Base-by-base conservation (phyloP, 2,113 vertebrate genomes). In the Bos javanicus region DNA sequence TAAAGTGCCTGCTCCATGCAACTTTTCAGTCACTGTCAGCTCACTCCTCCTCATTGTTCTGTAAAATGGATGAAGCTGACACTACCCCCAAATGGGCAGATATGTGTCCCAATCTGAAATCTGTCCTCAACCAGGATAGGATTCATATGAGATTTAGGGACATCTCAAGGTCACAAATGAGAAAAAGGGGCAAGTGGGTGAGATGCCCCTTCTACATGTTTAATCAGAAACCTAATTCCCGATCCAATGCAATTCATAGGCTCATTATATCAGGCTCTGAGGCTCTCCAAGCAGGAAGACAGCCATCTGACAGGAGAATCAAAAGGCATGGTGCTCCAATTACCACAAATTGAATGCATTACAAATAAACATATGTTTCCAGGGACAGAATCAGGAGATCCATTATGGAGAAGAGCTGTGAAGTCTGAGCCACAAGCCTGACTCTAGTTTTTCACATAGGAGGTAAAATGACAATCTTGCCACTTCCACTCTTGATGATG, bases 401-500 rank as follows among this genome's bases (percentile, higher is more conserved):
- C 62, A 16, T 94, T 78, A 88, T 14, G 17, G 59, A 90, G 54
- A 74, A 83, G 85, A 92, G 60, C 46, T 88, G 57, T 25, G 71
- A 86, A 94, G 50, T 50, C n/a, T 76, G 48, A 96, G 57, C 92
- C 64, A 76, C 7, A 46, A 95, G 56, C 11, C 83, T 64, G 26
- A 83, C n/a, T 94, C 52, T 91, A 95, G 91, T 74, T 91, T 94
- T 97, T 96, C 43, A 91, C 86, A 97, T 13, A 83, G 56, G 46
- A 97, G 90, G 78, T 88, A 96, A 98, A 97, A 93, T 71, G 94
- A 95, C 57, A 92, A 56, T 85, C 87, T 94, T 39, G 30, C 89
- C 36, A 85, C n/a, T 60, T 87, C 36, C 23, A 83, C 17, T 36
- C 90, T 81, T 90, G 64, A 62, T 71, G 82, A 85, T 57, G 48